Conservation (phyloP, 2,797 vertebrate genomes). For the Pelobates cultripes region DNA sequence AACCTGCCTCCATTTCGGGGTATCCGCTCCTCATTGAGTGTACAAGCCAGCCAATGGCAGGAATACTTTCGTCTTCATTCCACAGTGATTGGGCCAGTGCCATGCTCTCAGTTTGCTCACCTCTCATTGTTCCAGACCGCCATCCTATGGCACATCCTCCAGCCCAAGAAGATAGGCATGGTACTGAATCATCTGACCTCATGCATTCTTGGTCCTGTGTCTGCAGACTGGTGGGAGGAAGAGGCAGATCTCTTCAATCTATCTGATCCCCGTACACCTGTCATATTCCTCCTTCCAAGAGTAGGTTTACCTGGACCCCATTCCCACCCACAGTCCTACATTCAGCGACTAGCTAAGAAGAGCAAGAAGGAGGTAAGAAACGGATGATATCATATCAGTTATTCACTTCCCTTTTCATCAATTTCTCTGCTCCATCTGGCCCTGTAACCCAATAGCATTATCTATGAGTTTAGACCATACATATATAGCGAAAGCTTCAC, state of each 20-base stretch:
- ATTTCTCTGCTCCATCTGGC: too few species aligned
- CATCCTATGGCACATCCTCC: conserved; percentile 81
- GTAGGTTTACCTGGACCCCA: conserved; percentile 54
- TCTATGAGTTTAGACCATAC: too few species aligned
- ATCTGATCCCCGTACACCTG: conserved; percentile 65
- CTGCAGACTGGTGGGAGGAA: conserved; percentile 57
- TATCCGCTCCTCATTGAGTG: conserved; percentile 72
- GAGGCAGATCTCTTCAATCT: conserved; percentile 60
- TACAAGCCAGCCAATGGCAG: conserved; percentile 72
- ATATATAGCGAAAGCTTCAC: too few species aligned
- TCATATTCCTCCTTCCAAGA: conserved; percentile 71
- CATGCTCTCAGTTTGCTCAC: conserved; percentile 71
- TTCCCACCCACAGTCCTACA: conserved; percentile 71
- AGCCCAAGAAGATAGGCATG: conserved; percentile 66
- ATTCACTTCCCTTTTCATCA: too few species aligned
- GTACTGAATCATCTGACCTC: conserved; percentile 70
- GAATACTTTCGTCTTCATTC: conserved; percentile 77
- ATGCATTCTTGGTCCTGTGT: conserved; percentile 66
- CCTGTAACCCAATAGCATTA: too few species aligned
- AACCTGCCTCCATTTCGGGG: conserved; percentile 74
- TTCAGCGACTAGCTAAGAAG: conserved; percentile 66
- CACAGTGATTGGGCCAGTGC: conserved; percentile 71
- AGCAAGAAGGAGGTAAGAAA: conserved; percentile 65
- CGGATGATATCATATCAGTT: background rate
- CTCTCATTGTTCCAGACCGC: conserved; percentile 79